Base-by-base conservation (phyloP, 1,140 invertebrate genomes). In the Chionoecetes opilio region DNA sequence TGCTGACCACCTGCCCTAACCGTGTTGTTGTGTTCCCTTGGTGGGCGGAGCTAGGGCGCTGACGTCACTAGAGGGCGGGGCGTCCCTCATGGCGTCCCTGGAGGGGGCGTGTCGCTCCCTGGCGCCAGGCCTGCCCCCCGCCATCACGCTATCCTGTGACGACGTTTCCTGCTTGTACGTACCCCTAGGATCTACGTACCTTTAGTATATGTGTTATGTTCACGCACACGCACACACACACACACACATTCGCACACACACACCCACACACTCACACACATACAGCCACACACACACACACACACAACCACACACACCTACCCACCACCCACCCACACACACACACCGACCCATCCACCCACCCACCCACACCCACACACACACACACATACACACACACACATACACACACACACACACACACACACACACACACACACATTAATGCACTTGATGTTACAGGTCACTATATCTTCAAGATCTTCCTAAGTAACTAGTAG, bases 101-200 rank as follows among this genome's bases (percentile, higher is more conserved):
- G 93, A 94, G 75, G 93, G 93, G 85, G 93, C 93, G 53, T 94
- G 93, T 91, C 87, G 86, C 93, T 90, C 91, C 84, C 82, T 95
- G 41, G 91, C 94, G 63, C 94, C 94, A 34, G 53, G 94, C 8
- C 84, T 95, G 31, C 94, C 94, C 94, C 94, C 94, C 26, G 94
- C 94, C 90, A 95, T 95, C 94, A 95, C 94, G 0, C 94, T 95
- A 41, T 95, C 94, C 94, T 95, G 94, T 95, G 94, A 95, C 94
- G 90, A 95, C 94, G 94, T 95, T 17, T 92, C 94, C n/a, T 95
- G 94, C 94, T 92, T 95, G 94, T 95, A 95, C 94, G 94, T 95
- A 95, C 38, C 31, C 31, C 75, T 63, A 75, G 3, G 75, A 3
- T 89, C 17, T 38, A 0, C 41, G 87, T 38, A 17, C 41, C n/a